These are phyloP conservation scores for Geococcyx californianus DNA, from an alignment of 2,113 vertebrate species.

Conservation along the genomic window DNA sequence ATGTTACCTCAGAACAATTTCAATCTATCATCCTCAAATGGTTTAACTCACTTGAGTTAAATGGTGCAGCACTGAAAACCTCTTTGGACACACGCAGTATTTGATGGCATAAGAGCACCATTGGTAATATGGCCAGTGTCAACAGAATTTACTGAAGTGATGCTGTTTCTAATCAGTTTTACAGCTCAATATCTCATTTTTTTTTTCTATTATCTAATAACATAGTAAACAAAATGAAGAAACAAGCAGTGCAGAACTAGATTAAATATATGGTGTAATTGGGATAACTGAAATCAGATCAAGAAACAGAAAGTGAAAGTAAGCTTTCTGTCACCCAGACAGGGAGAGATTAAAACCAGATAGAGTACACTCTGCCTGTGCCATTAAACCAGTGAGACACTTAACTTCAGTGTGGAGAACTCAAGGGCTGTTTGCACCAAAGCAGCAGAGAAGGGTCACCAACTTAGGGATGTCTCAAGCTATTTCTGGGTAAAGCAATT, in stretches of 20 bases:
- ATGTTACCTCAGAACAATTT: background rate
- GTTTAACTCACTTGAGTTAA: background rate
- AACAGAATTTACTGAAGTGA: background rate
- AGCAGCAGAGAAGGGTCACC: background rate
- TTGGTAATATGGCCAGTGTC: background rate
- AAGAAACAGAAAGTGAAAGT: background rate
- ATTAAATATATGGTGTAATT: background rate
- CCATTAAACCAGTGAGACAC: background rate
- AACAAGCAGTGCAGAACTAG: background rate
- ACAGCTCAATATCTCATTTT: background rate
- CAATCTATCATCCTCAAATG: background rate
- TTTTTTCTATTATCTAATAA: background rate
- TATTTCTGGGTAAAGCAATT: background rate
- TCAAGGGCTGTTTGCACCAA: background rate
- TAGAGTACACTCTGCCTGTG: background rate
- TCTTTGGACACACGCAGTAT: background rate
- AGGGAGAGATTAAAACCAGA: background rate
- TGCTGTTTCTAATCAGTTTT: slow-evolving; percentile 5
- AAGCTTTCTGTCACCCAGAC: background rate
- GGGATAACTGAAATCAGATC: background rate
- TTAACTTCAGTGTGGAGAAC: background rate
- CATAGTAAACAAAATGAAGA: background rate
- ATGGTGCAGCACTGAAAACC: background rate
- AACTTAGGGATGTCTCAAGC: background rate
- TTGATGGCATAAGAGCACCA: background rate